Base-by-base conservation (phyloP, 2,113 vertebrate species). In the Periophthalmus modestus region DNA sequence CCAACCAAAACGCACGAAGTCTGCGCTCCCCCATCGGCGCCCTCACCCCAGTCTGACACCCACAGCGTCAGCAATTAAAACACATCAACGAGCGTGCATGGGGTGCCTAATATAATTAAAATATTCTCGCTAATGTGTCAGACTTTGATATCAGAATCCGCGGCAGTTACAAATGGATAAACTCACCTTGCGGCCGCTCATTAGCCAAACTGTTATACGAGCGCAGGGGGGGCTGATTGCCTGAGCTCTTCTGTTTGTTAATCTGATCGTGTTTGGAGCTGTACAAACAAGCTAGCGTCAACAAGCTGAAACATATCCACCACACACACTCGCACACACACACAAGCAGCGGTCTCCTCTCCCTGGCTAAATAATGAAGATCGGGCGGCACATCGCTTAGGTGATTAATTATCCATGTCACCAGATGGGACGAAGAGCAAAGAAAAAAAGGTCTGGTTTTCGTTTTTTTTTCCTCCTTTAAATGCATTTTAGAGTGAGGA, bases 341-440 rank as follows among this genome's bases (percentile, higher is more conserved):
- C 62, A 46, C 11, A 46, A 2, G 6, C 48, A 6, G 69, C 74
- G 75, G 77, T 73, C 71, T 84, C 69, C 82, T 89, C 77, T 89
- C 73, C 43, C 46, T 48, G 81, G 85, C 84, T 90, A 89, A 91
- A 91, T 91, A 92, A 93, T 91, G 85, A 91, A 84, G 79, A 92
- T 89, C 69, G 75, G 59, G 82, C 90, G 80, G 79, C 84, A 84
- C 82, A 86, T 89, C 82, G 83, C 85, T 85, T 83, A 87, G 87
- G 84, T 92, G 89, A 94, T 93, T 91, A 93, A 92, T 93, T 93
- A 92, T 93, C 91, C 80, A 88, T 93, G 89, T 89, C 92, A 93
- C 82, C 82, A 85, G 88, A 93, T 92, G 89, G 89, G 86, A 86
- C 57, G 78, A 88, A 73, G 86, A 86, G 81, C 39, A 69, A 68